These are phyloP conservation scores for Panzeria rudis DNA, from an alignment of 2,888 invertebrate species.

Conservation along the genomic window DNA sequence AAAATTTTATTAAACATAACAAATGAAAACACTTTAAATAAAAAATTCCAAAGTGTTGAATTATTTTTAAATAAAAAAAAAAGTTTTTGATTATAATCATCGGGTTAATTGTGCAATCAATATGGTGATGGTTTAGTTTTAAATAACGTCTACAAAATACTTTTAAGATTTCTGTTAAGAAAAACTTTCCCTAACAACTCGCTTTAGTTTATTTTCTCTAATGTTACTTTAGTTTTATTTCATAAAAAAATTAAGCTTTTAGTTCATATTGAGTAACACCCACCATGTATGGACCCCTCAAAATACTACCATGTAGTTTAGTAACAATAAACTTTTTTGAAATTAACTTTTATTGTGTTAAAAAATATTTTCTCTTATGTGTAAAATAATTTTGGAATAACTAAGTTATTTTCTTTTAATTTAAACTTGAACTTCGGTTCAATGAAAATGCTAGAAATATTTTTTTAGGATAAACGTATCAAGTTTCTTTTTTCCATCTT, in stretches of 20 bases:
- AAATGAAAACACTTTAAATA: slow-evolving; percentile 25
- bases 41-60: slow-evolving; percentile 31
- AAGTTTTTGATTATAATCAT: slow-evolving; percentile 77
- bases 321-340: slow-evolving; percentile 14
- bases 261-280: slow-evolving; percentile 3
- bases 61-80: slow-evolving; percentile 7
- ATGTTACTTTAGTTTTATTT: not conserved
- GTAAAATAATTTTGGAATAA: slow-evolving; percentile 10
- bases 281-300: not conserved
- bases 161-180: slow-evolving; percentile 16
- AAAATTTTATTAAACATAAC: slow-evolving; percentile 22
- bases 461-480: too few species aligned
- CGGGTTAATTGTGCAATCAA: slow-evolving; percentile 94
- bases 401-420: not conserved
- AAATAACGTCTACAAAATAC: slow-evolving; percentile 52
- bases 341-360: not conserved
- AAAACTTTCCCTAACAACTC: not conserved
- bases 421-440: not conserved
- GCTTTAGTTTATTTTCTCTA: slow-evolving; percentile 54
- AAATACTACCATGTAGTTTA: slow-evolving; percentile 63
- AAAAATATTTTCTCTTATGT: not conserved
- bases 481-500: not conserved
- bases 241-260: slow-evolving; percentile 14
- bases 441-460: too few species aligned
- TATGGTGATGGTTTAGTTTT: slow-evolving; percentile 84